Evolutionary conservation across 92 coral and sea anemone species (phyloP).

Genomic region (Chrysogorgia sp.): DNA sequence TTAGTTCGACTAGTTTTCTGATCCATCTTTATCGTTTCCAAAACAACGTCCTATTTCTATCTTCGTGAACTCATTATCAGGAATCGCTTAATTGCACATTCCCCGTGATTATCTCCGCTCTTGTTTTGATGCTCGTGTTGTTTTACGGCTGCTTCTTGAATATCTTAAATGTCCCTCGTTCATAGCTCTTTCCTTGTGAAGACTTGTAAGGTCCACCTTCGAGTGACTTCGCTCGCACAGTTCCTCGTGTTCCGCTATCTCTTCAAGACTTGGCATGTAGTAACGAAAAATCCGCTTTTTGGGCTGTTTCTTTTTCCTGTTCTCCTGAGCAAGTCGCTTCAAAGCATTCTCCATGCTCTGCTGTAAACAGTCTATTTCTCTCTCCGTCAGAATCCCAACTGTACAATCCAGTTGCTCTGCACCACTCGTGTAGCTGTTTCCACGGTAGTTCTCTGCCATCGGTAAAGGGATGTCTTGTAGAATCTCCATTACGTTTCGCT

Average conservation of each 20-base stretch:
- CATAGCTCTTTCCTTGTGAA: constrained; percentile 40
- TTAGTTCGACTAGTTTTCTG: too few relatives aligned
- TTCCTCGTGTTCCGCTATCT: constrained; percentile 33
- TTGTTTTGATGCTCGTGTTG: constrained; percentile 2
- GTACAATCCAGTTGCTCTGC: neutral
- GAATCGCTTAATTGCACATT: neutral
- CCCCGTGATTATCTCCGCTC: neutral
- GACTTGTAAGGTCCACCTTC: constrained; percentile 16
- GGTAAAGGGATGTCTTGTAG: constrained; percentile 34
- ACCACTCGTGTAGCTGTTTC: neutral
- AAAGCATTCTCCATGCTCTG: constrained; percentile 37
- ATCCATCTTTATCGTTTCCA: too few relatives aligned
- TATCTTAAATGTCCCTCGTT: constrained; percentile 35
- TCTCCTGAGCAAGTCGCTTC: constrained; percentile 5
- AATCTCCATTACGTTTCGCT: constrained; percentile 23
- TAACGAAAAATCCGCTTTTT: constrained; percentile 15
- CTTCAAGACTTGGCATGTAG: constrained; percentile 38
- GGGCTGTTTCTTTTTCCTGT: constrained; percentile 11
- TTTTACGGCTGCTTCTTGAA: constrained; percentile 6
- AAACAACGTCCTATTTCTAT: too few relatives aligned
- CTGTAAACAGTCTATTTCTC: constrained; percentile 20
- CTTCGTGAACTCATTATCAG: too few relatives aligned
- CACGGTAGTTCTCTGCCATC: constrained; percentile 16
- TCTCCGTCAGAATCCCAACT: constrained; percentile 17
- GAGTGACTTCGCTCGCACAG: neutral